Conservation (phyloP, 2,888 invertebrate species). For the Drosophila trichaetosa region DNA sequence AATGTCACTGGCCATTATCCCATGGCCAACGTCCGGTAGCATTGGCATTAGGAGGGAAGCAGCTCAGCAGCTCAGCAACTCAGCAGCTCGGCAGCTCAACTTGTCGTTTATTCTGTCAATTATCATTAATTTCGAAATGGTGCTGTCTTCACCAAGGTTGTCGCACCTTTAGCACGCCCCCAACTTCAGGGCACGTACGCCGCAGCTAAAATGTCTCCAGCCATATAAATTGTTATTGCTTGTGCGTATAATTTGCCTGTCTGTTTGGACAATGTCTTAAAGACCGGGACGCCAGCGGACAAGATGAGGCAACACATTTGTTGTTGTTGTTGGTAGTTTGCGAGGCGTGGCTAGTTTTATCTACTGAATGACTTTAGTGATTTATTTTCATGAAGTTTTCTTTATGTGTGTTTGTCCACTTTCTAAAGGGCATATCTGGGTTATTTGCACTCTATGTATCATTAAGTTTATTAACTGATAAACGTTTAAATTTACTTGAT, state of each 20-base stretch:
- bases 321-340: constrained; percentile 29
- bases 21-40: constrained; percentile 29
- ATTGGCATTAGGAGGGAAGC: constrained; percentile 10
- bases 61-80: constrained; percentile 23
- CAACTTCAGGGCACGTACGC: constrained; percentile 41
- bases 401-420: background rate
- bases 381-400: constrained; percentile 41
- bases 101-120: constrained; percentile 82
- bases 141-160: constrained; percentile 63
- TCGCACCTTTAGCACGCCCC: constrained; percentile 59
- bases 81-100: constrained; percentile 67
- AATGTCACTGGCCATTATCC: constrained; percentile 68
- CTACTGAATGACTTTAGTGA: constrained; percentile 31
- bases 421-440: background rate
- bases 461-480: background rate
- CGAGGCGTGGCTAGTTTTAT: constrained; percentile 41
- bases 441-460: background rate
- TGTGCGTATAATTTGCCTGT: constrained; percentile 54
- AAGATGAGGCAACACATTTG: constrained; percentile 12
- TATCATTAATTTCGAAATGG: constrained; percentile 79
- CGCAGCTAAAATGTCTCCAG: constrained; percentile 48
- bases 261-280: constrained; percentile 46
- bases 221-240: constrained; percentile 73
- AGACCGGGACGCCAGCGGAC: constrained; percentile 11
- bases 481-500: background rate